Evolutionary conservation across 1,140 invertebrate species (phyloP).

Genomic region (Adelges cooleyi): DNA sequence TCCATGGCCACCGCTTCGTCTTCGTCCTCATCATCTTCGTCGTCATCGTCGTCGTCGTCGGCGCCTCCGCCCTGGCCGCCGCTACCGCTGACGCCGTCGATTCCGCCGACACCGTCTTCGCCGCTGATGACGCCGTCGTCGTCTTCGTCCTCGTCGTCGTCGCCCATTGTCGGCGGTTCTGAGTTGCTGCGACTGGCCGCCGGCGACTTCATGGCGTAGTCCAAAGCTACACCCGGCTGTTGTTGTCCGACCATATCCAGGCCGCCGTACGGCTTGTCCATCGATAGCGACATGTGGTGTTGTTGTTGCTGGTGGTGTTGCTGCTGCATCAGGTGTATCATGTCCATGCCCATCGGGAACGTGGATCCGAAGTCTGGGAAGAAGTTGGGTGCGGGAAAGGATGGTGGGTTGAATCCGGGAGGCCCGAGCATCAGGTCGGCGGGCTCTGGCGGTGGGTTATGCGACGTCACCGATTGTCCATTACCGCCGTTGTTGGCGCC

Average conservation of each 20-base stretch:
- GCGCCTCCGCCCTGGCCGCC: neutral
- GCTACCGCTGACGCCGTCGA: neutral
- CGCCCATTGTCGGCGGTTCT: neutral
- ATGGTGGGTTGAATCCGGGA: constrained; percentile 48
- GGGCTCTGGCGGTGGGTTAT: constrained; percentile 30
- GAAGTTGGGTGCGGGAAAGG: constrained; percentile 48
- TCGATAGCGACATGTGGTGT: constrained; percentile 9
- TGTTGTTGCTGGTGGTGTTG: constrained; percentile 50
- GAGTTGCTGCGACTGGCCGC: constrained; percentile 6
- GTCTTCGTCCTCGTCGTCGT: neutral
- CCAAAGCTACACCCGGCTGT: neutral
- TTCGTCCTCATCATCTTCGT: neutral
- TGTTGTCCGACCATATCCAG: neutral
- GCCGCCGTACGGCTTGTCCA: neutral
- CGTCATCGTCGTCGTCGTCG: neutral
- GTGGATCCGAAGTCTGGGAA: constrained; percentile 66
- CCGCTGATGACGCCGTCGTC: neutral
- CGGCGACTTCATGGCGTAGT: constrained; percentile 20
- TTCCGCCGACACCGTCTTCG: neutral
- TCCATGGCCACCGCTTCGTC: constrained; percentile 10
- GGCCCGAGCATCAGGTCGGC: constrained; percentile 35
- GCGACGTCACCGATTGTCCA: constrained; percentile 36
- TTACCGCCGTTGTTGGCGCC: constrained; percentile 32
- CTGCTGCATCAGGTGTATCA: constrained; percentile 67
- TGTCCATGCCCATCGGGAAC: constrained; percentile 69